Base-by-base conservation (phyloP, 2,888 invertebrate genomes). In the Drosophila nr. perissopoda region DNA sequence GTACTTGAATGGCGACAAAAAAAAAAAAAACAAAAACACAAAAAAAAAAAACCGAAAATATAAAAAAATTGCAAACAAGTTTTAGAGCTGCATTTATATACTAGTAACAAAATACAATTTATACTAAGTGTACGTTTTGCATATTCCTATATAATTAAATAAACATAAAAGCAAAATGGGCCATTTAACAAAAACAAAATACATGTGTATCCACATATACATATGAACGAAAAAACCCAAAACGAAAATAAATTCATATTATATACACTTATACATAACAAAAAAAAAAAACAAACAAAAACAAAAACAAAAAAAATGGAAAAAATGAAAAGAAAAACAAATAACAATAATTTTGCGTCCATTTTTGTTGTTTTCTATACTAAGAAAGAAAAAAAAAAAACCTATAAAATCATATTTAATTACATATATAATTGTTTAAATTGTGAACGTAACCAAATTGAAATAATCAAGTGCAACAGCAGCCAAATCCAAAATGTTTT, bases 31-130 rank as follows among this genome's bases (percentile, higher is more conserved):
- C 3, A 71, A 58, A 76, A 59, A 60, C 70, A 67, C 68, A 79
- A 68, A 83, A 74, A 4, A 34, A 13, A 13, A 13, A 21, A 70
- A 61, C 52, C 21, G 13, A 66, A 66, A 74, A 52, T 59, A 51
- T 57, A 70, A 68, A 74, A 72, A 70, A 77, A 63, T 64, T 70
- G 68, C 70, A 81, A 61, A 80, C 66, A 82, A 74, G 74, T 86
- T 82, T 84, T 83, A 80, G 82, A 88, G 79, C 82, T 91, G 91
- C 90, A 91, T 91, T 91, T 91, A 87, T 83, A 80, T 87, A 82
- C 76, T 82, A 81, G 75, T 70, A 69, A 65, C 68, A 70, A 76
- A 75, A 76, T 72, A 74, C 69, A 76, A 83, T 70, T 80, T 76
- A 83, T 83, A 76, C 70, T 83, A 89, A 81, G 81, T 81, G 81